Percentiles rank a stretch among this genome's conserved stretches.
phyloP scores from a whole-genome alignment of 2,888 invertebrate species.

The Noctuana brunneofusca region DNA sequence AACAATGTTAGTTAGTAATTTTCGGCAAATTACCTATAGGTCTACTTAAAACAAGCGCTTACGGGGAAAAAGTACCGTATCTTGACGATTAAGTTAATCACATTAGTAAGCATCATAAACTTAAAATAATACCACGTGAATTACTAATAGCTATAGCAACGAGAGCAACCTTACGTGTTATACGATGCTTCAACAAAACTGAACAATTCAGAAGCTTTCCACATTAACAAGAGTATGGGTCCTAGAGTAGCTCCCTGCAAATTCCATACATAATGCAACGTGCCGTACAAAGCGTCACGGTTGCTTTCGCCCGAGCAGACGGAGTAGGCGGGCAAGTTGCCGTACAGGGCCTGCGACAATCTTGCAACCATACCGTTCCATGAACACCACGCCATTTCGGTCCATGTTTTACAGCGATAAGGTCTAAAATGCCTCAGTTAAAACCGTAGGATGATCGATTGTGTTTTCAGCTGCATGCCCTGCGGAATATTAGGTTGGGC shows the following conservation, averaged over 20 bases:
- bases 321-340: slow-evolving; percentile 53
- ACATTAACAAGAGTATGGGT: slow-evolving; percentile 28
- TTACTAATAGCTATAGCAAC: too few relatives aligned
- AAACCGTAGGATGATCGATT: slow-evolving; percentile 22
- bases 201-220: slow-evolving; percentile 11
- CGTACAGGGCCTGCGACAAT: slow-evolving; percentile 39
- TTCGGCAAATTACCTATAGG: too few relatives aligned
- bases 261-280: slow-evolving; percentile 33
- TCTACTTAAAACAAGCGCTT: too few relatives aligned
- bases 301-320: slow-evolving; percentile 53
- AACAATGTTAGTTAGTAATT: too few relatives aligned
- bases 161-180: too few relatives aligned
- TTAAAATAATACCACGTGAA: too few relatives aligned
- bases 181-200: not conserved
- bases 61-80: too few relatives aligned
- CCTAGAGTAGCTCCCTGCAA: slow-evolving; percentile 39
- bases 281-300: slow-evolving; percentile 42
- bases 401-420: slow-evolving; percentile 15
- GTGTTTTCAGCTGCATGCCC: slow-evolving; percentile 35
- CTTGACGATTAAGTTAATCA: too few relatives aligned
- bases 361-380: slow-evolving; percentile 18
- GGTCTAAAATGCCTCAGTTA: slow-evolving; percentile 8
- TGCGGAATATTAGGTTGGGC: slow-evolving; percentile 42
- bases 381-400: slow-evolving; percentile 33
- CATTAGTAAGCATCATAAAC: too few relatives aligned